Percentiles rank a stretch among this genome's conserved stretches.
Conservation (phyloP, 2,888 invertebrate genomes). For the Hymenopus coronatus region DNA sequence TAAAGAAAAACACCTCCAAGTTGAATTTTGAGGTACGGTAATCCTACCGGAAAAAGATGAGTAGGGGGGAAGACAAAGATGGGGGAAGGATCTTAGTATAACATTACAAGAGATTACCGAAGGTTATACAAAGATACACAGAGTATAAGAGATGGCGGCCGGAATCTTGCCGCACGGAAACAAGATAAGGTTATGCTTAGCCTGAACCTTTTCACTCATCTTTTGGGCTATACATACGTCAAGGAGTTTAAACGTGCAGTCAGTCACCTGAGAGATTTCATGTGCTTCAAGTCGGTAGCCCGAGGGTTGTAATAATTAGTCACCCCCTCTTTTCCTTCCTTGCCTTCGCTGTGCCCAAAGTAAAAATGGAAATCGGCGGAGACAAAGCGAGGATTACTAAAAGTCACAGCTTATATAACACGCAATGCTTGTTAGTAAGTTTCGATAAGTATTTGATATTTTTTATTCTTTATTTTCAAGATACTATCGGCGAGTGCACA, state of each 20-base stretch:
- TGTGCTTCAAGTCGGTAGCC: slow-evolving; percentile 3
- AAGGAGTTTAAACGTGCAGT: not conserved
- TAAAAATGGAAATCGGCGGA: not conserved
- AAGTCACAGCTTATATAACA: not conserved
- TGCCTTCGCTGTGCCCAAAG: not conserved
- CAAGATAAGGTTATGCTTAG: slow-evolving; percentile 1
- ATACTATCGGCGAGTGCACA: too few relatives aligned
- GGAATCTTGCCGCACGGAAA: not conserved
- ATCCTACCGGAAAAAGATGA: slow-evolving; percentile 11
- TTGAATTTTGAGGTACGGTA: slow-evolving; percentile 17
- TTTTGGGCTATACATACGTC: slow-evolving; percentile 5
- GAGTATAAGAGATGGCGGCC: slow-evolving; percentile 1
- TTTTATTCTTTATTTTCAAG: not conserved
- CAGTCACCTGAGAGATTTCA: slow-evolving; percentile 28
- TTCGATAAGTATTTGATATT: too few relatives aligned
- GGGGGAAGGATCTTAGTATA: slow-evolving; percentile 1
- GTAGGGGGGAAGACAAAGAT: not conserved
- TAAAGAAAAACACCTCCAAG: not conserved
- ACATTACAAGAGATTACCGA: slow-evolving; percentile 14
- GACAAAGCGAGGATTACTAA: not conserved
- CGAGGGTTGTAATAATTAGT: slow-evolving; percentile 30
- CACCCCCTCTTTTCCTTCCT: not conserved
- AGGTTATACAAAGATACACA: slow-evolving; percentile 14
- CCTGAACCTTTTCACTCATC: slow-evolving; percentile 22
- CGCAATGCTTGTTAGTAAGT: not conserved